phyloP scores from a whole-genome alignment of 2,797 vertebrate species.

The Eidolon dupreanum region DNA sequence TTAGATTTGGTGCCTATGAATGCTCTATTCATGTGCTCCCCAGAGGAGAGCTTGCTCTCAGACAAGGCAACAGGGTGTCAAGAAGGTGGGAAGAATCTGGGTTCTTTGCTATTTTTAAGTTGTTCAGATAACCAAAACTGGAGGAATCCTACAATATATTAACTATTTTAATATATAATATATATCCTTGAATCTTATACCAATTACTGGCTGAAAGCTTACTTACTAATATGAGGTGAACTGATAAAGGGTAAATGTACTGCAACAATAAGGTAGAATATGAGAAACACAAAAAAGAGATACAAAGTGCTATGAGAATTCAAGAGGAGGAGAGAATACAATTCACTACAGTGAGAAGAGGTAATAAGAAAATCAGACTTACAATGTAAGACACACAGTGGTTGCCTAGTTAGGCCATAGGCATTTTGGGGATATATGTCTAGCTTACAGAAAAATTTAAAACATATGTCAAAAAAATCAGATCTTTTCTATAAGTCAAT shows the following conservation, averaged over 20 bases:
- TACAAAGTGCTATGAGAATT: background rate
- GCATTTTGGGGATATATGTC: background rate
- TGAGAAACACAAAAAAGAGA: background rate
- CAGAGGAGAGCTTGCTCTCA: background rate
- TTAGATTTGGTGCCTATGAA: background rate
- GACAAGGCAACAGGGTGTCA: background rate
- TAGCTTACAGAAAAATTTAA: constrained; percentile 17
- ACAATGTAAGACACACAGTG: background rate
- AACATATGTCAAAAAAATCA: background rate
- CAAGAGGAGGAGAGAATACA: background rate
- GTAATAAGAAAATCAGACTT: background rate
- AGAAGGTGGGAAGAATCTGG: background rate
- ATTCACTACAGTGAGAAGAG: background rate
- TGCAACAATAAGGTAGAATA: background rate
- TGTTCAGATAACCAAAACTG: background rate
- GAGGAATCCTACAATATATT: background rate
- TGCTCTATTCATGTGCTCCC: background rate
- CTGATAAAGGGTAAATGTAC: background rate
- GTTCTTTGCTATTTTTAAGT: background rate
- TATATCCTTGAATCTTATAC: background rate
- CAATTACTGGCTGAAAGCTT: background rate
- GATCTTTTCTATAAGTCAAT: background rate
- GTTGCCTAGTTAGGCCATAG: background rate
- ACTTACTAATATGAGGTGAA: background rate
- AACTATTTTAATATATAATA: background rate